Conservation (phyloP, 2,888 invertebrate species). For the Melanchra persicariae region DNA sequence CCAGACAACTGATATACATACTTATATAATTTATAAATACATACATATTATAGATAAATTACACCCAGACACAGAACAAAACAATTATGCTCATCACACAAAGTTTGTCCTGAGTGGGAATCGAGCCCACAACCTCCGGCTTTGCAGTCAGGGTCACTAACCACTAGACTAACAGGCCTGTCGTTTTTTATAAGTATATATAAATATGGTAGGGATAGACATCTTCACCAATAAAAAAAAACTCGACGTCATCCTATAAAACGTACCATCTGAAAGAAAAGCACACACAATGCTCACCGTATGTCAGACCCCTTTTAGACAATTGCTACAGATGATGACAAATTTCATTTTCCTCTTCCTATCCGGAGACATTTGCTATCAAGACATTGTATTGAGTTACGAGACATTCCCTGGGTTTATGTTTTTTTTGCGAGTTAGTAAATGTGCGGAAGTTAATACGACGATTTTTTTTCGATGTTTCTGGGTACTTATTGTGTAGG, state of each 20-base stretch:
- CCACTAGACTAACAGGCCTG: no score
- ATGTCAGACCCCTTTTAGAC: conserved; percentile 49
- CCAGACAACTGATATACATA: no score
- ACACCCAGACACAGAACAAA: no score
- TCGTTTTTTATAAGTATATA: no score
- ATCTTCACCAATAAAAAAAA: neutral
- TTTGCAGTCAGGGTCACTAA: no score
- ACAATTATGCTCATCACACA: no score
- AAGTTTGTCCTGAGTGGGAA: no score
- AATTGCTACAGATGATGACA: conserved; percentile 62
- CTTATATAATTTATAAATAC: no score
- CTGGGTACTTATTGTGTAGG: neutral
- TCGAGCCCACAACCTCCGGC: no score
- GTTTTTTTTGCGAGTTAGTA: conserved; percentile 5
- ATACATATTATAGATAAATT: no score
- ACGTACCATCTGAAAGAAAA: conserved; percentile 5
- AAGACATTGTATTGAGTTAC: conserved; percentile 58
- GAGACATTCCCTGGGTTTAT: conserved; percentile 7
- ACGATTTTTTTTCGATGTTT: neutral
- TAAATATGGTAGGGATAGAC: no score
- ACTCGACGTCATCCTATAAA: neutral
- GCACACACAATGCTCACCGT: conserved; percentile 1
- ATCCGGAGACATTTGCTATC: conserved; percentile 48
- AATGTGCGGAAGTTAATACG: neutral
- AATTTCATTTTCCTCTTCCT: conserved; percentile 61